These are phyloP conservation scores for Idaea straminata DNA, from an alignment of 2,888 invertebrate species.

Conservation along the genomic window DNA sequence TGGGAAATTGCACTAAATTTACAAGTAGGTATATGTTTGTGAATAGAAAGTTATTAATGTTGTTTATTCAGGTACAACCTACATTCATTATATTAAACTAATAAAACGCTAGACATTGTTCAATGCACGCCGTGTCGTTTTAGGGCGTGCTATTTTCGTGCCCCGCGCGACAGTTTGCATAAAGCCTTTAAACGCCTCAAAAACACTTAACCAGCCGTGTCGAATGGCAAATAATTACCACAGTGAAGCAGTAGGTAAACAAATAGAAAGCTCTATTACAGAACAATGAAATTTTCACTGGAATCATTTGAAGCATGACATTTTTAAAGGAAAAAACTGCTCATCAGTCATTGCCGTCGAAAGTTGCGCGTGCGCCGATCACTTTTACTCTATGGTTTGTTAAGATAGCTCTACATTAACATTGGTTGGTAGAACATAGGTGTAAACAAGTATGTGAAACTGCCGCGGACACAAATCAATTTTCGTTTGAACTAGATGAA, in stretches of 20 bases:
- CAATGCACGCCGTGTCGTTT: no score
- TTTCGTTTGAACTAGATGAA: no score
- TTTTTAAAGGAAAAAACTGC: slow-evolving; percentile 62
- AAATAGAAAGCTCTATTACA: slow-evolving; percentile 33
- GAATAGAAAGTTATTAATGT: not conserved
- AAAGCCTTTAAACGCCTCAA: not conserved
- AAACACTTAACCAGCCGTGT: slow-evolving; percentile 5
- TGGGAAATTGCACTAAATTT: slow-evolving; percentile 19
- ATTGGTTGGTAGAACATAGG: not conserved
- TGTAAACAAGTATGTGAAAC: not conserved
- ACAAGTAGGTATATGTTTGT: not conserved
- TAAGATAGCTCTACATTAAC: slow-evolving; percentile 31
- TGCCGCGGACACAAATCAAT: not conserved
- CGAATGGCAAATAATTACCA: slow-evolving; percentile 8
- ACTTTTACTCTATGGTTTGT: slow-evolving; percentile 71
- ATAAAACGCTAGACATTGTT: not conserved
- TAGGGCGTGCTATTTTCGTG: no score
- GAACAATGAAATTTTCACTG: slow-evolving; percentile 56
- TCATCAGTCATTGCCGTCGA: slow-evolving; percentile 62
- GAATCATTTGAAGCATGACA: slow-evolving; percentile 61
- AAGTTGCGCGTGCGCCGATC: slow-evolving; percentile 51
- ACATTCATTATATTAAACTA: not conserved
- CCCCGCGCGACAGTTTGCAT: not conserved
- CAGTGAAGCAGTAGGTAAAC: slow-evolving; percentile 7
- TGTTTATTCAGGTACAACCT: not conserved